A percentile compares a stretch with the other conserved stretches of the same genome.
phyloP scores from a whole-genome alignment of 2,888 invertebrate species.

The Calephelis perditalis region DNA sequence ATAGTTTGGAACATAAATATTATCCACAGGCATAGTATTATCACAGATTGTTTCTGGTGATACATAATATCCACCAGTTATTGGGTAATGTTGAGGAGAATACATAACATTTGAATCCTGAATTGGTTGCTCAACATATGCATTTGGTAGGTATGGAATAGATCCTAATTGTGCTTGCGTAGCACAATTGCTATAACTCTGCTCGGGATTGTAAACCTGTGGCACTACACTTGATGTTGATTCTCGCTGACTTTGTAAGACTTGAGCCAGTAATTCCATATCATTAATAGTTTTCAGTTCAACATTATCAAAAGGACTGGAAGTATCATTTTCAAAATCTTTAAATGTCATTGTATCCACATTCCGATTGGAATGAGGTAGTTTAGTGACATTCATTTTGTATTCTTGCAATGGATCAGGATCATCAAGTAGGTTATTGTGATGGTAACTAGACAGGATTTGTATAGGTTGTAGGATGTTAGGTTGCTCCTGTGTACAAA shows the following conservation, averaged over 20 bases:
- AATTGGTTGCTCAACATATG: slow-evolving; percentile 55
- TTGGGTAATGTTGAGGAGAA: slow-evolving; percentile 53
- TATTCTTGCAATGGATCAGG: slow-evolving; percentile 64
- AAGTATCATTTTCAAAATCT: slow-evolving; percentile 94
- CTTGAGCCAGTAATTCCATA: slow-evolving; percentile 92
- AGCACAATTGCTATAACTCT: slow-evolving; percentile 49
- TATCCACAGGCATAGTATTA: slow-evolving; percentile 42
- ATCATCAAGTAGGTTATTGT: slow-evolving; percentile 61
- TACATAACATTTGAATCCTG: slow-evolving; percentile 55
- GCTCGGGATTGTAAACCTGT: slow-evolving; percentile 40
- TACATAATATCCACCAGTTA: slow-evolving; percentile 57
- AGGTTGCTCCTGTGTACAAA: slow-evolving; percentile 43
- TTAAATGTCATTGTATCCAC: slow-evolving; percentile 75
- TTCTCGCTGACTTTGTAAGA: slow-evolving; percentile 73
- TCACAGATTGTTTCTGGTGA: slow-evolving; percentile 45
- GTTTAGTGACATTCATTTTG: slow-evolving; percentile 47
- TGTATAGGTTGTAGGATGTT: slow-evolving; percentile 68
- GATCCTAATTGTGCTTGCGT: slow-evolving; percentile 59
- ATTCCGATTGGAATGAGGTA: slow-evolving; percentile 52
- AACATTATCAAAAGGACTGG: slow-evolving; percentile 95
- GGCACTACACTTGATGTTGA: slow-evolving; percentile 47
- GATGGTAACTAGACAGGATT: slow-evolving; percentile 53
- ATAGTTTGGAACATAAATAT: slow-evolving; percentile 58
- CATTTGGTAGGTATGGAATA: slow-evolving; percentile 55
- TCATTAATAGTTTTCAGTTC: slow-evolving; percentile 95